These are phyloP conservation scores for Bathynomus jamesi DNA, from an alignment of 1,140 invertebrate species.

Conservation along the genomic window DNA sequence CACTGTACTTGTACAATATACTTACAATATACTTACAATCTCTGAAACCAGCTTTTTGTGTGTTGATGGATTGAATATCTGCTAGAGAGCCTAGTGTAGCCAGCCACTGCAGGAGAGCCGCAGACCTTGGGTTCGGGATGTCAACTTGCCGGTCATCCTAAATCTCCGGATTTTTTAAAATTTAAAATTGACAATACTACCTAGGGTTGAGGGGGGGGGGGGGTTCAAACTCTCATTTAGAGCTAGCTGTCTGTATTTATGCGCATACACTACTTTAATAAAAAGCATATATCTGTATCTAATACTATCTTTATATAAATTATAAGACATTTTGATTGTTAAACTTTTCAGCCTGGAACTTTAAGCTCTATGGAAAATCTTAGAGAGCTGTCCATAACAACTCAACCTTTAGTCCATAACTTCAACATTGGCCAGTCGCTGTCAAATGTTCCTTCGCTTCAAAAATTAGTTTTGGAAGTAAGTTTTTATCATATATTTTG, in stretches of 20 bases:
- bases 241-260: no score
- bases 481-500: no score
- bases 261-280: no score
- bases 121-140: no score
- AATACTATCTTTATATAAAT: not conserved
- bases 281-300: not conserved
- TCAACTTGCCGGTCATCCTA: no score
- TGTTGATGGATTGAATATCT: no score
- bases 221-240: not conserved
- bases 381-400: constrained; percentile 24
- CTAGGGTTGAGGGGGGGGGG: not conserved
- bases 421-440: constrained; percentile 23
- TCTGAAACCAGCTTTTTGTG: no score
- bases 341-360: constrained; percentile 23
- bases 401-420: constrained; percentile 10
- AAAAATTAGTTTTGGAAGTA: no score
- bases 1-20: no score
- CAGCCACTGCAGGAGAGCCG: no score
- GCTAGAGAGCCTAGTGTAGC: no score
- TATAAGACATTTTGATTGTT: not conserved
- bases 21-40: no score
- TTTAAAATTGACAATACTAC: not conserved
- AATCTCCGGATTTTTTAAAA: not conserved
- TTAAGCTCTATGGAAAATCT: constrained; percentile 25
- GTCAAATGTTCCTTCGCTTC: constrained; percentile 26